Evolutionary conservation across 2,113 vertebrate species (phyloP).

Genomic region (Microtus oregoni): DNA sequence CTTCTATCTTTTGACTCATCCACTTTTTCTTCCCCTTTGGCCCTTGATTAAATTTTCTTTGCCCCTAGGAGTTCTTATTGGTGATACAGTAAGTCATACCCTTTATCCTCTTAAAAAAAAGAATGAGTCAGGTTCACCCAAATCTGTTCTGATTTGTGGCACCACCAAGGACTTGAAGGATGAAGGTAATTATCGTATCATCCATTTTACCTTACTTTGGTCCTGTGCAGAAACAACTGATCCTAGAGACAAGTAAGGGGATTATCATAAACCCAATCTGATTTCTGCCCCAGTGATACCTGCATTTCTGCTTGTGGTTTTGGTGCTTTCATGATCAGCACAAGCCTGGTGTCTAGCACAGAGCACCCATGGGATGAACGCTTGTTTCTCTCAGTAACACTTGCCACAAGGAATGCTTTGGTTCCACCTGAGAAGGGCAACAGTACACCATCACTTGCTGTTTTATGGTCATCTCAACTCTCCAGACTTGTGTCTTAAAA

Average conservation of each 20-base stretch:
- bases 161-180: background rate
- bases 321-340: background rate
- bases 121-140: background rate
- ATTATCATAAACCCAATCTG: background rate
- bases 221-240: background rate
- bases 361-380: background rate
- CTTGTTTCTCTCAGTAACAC: background rate
- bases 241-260: background rate
- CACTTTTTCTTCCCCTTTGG: background rate
- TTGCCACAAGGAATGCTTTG: background rate
- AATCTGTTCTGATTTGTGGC: background rate
- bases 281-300: background rate
- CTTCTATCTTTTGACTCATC: background rate
- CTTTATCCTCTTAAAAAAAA: background rate
- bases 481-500: background rate
- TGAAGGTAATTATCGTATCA: background rate
- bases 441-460: background rate
- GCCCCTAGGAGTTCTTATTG: background rate
- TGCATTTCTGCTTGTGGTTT: background rate
- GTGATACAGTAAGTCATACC: background rate
- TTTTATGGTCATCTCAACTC: background rate
- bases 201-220: background rate
- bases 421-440: background rate
- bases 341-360: background rate
- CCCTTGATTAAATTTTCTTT: background rate